phyloP scores from a whole-genome alignment of 2,888 invertebrate species.

The Dascillus cervinus region DNA sequence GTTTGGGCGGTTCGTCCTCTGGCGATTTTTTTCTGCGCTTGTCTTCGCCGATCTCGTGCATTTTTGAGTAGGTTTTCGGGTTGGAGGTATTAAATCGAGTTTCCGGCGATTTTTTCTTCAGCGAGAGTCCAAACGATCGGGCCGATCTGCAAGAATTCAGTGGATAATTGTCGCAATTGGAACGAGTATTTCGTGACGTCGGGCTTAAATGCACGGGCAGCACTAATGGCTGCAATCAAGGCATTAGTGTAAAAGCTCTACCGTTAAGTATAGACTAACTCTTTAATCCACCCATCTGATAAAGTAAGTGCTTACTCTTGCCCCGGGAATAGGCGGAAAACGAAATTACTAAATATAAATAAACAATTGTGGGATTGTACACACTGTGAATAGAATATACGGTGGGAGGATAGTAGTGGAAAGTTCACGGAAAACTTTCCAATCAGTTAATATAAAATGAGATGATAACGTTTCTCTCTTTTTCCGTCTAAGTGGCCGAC shows the following conservation, averaged over 20 bases:
- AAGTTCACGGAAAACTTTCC: too few species aligned
- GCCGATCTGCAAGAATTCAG: constrained; percentile 34
- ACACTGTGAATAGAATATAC: too few species aligned
- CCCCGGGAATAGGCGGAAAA: constrained; percentile 9
- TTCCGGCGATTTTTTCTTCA: constrained; percentile 65
- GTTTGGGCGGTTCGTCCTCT: constrained; percentile 33
- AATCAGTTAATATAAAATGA: too few species aligned
- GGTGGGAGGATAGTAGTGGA: too few species aligned
- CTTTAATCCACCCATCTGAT: constrained; percentile 16
- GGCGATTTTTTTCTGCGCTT: constrained; percentile 43
- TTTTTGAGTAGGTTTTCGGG: constrained; percentile 29
- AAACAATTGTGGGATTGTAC: constrained; percentile 3
- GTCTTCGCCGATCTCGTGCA: constrained; percentile 26
- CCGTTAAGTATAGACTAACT: constrained; percentile 19
- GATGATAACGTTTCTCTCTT: too few species aligned
- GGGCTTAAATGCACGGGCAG: constrained; percentile 11
- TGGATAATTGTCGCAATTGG: constrained; percentile 15
- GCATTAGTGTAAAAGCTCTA: constrained; percentile 17
- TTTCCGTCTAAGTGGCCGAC: too few species aligned
- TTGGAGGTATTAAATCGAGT: constrained; percentile 18
- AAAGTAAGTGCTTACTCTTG: constrained; percentile 8
- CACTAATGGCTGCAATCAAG: constrained; percentile 16
- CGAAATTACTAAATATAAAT: constrained; percentile 9
- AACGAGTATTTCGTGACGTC: constrained; percentile 11
- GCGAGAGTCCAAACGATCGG: constrained; percentile 44